Evolutionary conservation across 2,113 vertebrate genomes (phyloP).

Genomic region (Accipiter cooperii): DNA sequence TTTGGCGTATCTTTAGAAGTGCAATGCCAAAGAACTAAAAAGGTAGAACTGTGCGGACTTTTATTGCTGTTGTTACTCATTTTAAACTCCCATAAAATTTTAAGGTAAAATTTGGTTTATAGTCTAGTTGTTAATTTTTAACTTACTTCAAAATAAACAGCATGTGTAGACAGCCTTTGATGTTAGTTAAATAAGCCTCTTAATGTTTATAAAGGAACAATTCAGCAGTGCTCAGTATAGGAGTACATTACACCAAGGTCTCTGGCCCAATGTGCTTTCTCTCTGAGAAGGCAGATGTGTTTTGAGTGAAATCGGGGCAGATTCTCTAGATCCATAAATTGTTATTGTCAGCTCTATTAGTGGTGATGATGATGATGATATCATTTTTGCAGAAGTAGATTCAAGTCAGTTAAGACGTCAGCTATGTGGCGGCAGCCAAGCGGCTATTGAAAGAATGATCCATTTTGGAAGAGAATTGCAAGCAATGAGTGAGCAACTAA

Average conservation of each 20-base stretch:
- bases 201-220: not conserved
- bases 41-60: not conserved
- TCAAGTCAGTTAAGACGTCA: conserved; percentile 89
- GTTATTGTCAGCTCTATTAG: not conserved
- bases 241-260: accelerated
- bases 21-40: not conserved
- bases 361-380: conserved; percentile 23
- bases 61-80: not conserved
- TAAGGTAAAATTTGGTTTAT: not conserved
- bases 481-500: conserved; percentile 96
- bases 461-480: conserved; percentile 96
- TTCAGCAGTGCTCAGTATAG: accelerated
- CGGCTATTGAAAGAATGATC: conserved; percentile 97
- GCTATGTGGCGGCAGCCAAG: conserved; percentile 95
- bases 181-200: accelerated
- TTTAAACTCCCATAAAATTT: not conserved
- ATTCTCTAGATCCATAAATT: not conserved
- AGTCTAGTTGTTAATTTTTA: too few species aligned
- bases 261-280: not conserved
- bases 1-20: not conserved
- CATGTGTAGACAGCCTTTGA: not conserved
- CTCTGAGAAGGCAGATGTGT: not conserved
- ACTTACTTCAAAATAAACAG: not conserved
- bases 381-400: conserved; percentile 84
- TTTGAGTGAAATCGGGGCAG: not conserved